phyloP scores from a whole-genome alignment of 2,888 invertebrate genomes.

The Toxonevra muliebris region DNA sequence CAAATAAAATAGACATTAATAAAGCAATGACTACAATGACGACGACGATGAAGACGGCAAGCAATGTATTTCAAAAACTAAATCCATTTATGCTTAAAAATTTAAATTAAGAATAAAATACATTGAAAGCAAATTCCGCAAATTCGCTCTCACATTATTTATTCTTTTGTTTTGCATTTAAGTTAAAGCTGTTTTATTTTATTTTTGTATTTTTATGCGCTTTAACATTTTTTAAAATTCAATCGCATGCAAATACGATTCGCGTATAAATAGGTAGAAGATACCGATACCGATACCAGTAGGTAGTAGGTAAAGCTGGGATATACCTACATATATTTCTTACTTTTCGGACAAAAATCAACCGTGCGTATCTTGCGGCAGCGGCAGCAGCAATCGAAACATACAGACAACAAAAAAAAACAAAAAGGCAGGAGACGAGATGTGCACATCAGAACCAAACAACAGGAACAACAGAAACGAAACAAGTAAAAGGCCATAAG shows the following conservation, averaged over 20 bases:
- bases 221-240: constrained; percentile 12
- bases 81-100: neutral
- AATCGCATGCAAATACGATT: constrained; percentile 22
- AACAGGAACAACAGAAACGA: constrained; percentile 3
- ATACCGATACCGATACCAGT: neutral
- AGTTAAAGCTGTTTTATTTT: neutral
- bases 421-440: neutral
- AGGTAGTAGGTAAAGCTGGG: neutral
- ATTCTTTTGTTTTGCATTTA: neutral
- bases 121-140: constrained; percentile 2
- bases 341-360: constrained; percentile 12
- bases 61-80: too few species aligned
- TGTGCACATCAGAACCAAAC: neutral
- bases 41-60: too few species aligned
- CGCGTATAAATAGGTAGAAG: too few species aligned
- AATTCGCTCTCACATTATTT: constrained; percentile 5
- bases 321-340: neutral
- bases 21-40: too few species aligned
- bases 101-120: neutral
- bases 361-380: constrained; percentile 26
- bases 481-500: constrained; percentile 7
- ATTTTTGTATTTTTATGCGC: neutral
- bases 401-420: neutral
- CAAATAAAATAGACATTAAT: too few species aligned
- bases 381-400: constrained; percentile 11